A percentile compares a stretch with the other conserved stretches of the same genome.
These are phyloP conservation scores for Hylyphantes graminicola DNA, from an alignment of 1,140 invertebrate genomes.

Conservation along the genomic window DNA sequence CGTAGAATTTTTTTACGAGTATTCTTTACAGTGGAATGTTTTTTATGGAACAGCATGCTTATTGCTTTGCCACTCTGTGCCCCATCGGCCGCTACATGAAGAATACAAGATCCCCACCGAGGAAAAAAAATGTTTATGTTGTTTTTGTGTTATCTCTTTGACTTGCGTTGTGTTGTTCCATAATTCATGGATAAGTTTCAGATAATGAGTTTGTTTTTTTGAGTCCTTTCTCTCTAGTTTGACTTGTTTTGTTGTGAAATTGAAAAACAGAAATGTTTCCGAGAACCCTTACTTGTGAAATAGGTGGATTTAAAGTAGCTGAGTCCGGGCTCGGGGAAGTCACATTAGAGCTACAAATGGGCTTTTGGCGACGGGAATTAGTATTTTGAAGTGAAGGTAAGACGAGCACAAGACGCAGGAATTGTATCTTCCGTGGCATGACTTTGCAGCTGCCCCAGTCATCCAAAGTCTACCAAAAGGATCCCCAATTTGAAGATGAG, in stretches of 20 bases:
- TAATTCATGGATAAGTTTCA: conserved; percentile 19
- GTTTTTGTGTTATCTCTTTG: conserved; percentile 28
- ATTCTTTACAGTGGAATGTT: neutral
- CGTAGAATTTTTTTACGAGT: conserved; percentile 6
- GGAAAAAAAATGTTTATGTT: conserved; percentile 1
- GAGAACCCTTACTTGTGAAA: too few relatives aligned
- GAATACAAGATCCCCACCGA: neutral
- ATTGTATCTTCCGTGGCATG: too few relatives aligned
- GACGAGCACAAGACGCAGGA: too few relatives aligned
- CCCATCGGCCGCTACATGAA: neutral
- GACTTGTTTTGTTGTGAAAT: neutral
- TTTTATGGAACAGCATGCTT: conserved; percentile 12
- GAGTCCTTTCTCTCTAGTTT: neutral
- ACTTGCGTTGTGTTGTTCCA: conserved; percentile 3
- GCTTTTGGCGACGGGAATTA: too few relatives aligned
- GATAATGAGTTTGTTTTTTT: neutral
- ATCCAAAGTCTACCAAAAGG: too few relatives aligned
- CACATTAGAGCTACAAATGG: too few relatives aligned
- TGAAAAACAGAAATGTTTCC: neutral
- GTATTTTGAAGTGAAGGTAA: too few relatives aligned
- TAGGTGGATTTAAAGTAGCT: too few relatives aligned
- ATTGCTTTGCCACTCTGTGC: conserved; percentile 2
- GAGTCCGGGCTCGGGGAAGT: too few relatives aligned
- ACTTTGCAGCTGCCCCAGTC: too few relatives aligned
- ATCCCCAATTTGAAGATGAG: too few relatives aligned